Evolutionary conservation across 92 coral and sea anemone species (phyloP), one percentile per base, ranked within the genome.

Genomic region (Diadumene lineata): DNA sequence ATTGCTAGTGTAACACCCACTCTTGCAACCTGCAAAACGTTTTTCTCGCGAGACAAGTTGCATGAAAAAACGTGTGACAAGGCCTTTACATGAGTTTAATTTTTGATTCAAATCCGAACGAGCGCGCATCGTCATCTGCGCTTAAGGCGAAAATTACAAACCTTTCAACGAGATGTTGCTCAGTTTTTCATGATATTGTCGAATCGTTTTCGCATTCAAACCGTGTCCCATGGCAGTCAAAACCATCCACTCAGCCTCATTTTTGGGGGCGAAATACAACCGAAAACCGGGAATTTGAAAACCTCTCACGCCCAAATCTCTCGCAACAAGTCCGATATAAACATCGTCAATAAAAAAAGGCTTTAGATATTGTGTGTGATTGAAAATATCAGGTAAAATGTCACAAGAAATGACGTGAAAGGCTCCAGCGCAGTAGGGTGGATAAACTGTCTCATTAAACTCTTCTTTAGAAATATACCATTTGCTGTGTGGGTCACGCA

Each of bases 371-470:
- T 66, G 68, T n/a, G 76, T 64, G 30, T 77, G 64, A 44, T 78
- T 73, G 16, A 84, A 72, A 8, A 62, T 50, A 1, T 72, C 78
- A 1, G 79, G 88, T n/a, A 78, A 34, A 56, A 83, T 71, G 19
- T 50, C 57, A 24, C 57, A 26, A 17, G 88, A 78, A 31, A 84
- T 11, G n/a, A 78, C 34, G 25, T 64, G 50, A 28, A 84, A 84
- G 11, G 88, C 84, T 13, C 88, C 88, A 0, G 69, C 53, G 18
- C 60, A 60, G 26, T 70, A 84, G 0, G 88, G 80, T 30, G 88
- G 88, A 62, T 66, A 84, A 6, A 19, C n/a, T 6, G 68, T 13
- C 63, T 63, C 79, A 11, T 62, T 60, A 66, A 60, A 84, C 11
- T 63, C 21, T 11, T 72, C 50, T 28, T 75, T 69, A 4, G 74